A percentile compares a stretch with the other conserved stretches of the same genome.
phyloP scores from a whole-genome alignment of 1,140 invertebrate species.

The Frieseomelitta varia region DNA sequence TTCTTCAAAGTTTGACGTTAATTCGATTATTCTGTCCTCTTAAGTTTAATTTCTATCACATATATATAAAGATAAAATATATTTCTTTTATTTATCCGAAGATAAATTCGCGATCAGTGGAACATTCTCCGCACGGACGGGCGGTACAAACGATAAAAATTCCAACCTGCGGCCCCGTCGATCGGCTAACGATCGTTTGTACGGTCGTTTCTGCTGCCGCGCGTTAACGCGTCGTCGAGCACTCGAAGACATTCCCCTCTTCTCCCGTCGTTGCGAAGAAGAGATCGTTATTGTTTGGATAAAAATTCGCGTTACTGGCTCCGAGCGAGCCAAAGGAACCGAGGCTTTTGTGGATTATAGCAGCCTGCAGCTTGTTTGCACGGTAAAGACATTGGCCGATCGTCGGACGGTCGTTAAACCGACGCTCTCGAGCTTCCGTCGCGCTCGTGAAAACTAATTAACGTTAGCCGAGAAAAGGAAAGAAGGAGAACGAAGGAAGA shows the following conservation, averaged over 20 bases:
- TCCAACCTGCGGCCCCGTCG: background rate
- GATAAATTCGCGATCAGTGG: background rate
- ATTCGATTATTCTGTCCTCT: no score
- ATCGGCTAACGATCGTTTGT: background rate
- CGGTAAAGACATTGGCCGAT: background rate
- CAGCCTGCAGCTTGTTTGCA: background rate
- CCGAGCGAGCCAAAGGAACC: background rate
- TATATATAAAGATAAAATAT: no score
- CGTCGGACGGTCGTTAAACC: background rate
- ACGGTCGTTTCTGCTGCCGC: background rate
- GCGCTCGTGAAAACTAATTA: background rate
- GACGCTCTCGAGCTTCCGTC: background rate
- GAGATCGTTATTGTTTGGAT: slow-evolving; percentile 9
- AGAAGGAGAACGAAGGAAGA: no score
- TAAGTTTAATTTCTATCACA: no score
- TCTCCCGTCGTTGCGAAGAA: accelerated
- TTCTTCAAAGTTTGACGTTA: no score
- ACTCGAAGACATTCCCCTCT: background rate
- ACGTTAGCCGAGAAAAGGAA: background rate
- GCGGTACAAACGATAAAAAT: background rate
- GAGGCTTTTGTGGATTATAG: background rate
- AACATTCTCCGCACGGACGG: background rate
- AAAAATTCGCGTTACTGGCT: background rate
- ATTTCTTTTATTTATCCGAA: no score
- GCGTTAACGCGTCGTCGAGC: background rate